Base-by-base conservation (phyloP, 1,140 invertebrate genomes). In the Drosophila guanche region DNA sequence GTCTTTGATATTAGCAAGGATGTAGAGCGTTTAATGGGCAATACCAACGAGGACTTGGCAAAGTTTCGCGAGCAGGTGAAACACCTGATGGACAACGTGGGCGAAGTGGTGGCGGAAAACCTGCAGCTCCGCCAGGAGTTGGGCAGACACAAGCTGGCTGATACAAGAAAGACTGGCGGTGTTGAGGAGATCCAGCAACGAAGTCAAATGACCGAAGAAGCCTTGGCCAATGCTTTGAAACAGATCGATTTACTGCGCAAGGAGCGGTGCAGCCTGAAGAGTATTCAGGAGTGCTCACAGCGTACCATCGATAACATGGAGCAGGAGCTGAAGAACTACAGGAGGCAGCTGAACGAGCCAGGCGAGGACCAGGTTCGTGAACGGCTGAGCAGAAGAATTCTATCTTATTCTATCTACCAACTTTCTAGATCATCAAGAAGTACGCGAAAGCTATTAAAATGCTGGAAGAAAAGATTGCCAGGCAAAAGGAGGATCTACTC, bases 281-380 rank as follows among this genome's bases (percentile, higher is more conserved):
- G 29, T 3, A 59, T 89, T 7, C 76, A 81, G 23, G 63, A 77
- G 10, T 83, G 41, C 43, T 83, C 78, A 5, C 54, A 79, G 12
- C 45, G 46, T 10, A 89, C 80, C 3, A 91, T 91, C 40, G 56
- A 70, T 1, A 77, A 76, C 50, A 60, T 91, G 66, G 86, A 91
- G 53, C 20, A 51, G 16, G 90, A 91, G 60, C 63, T 91, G 1
- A 53, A 72, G 20, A 73, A 29, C 33, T 91, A 80, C 68, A 77
- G 88, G 1, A 53, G 58, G n/a, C 79, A 85, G 40, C 5, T 90
- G 14, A 52, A 62, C 5, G 52, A 61, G 10, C 41, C 54, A 0
- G 56, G 50, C 4, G 59, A 54, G 5, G 56, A 81, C 0, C 23
- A 73, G 58, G 90, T 84, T 41, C 41, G 40, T 22, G 2, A 8